phyloP scores from a whole-genome alignment of 2,888 invertebrate genomes.

The Arrhopalites spinosus region DNA sequence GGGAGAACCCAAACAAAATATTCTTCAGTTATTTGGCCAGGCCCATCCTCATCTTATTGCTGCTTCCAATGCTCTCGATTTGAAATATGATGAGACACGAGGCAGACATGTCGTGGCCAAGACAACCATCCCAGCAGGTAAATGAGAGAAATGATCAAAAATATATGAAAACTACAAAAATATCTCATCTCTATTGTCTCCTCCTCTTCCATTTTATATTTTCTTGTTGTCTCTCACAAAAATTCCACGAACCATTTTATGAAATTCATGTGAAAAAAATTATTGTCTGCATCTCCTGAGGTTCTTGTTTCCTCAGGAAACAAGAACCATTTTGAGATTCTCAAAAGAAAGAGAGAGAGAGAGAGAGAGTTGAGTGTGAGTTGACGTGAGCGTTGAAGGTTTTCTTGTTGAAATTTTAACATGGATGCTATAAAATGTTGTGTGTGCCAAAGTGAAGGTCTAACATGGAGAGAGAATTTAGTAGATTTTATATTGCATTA shows the following conservation, averaged over 20 bases:
- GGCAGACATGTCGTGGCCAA: slow-evolving; percentile 50
- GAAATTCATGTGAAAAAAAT: background rate
- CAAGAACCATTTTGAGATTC: no score
- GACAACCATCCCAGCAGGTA: slow-evolving; percentile 52
- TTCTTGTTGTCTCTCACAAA: background rate
- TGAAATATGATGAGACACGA: slow-evolving; percentile 41
- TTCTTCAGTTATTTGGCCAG: slow-evolving; percentile 26
- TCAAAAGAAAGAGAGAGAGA: no score
- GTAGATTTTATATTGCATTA: no score
- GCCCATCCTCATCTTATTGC: slow-evolving; percentile 35
- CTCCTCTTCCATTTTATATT: background rate
- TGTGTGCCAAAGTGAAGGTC: no score
- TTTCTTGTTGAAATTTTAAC: no score
- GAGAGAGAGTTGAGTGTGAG: no score
- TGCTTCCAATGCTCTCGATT: slow-evolving; percentile 41
- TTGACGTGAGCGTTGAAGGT: no score
- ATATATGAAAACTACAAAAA: background rate
- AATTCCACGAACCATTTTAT: background rate
- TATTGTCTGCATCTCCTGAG: slow-evolving; percentile 11
- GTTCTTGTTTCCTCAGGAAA: no score
- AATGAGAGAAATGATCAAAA: background rate
- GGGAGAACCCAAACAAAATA: background rate
- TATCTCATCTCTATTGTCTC: background rate
- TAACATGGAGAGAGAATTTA: no score
- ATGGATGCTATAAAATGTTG: no score